These are phyloP conservation scores for Nomia melanderi DNA, from an alignment of 1,140 invertebrate genomes.

Conservation along the genomic window DNA sequence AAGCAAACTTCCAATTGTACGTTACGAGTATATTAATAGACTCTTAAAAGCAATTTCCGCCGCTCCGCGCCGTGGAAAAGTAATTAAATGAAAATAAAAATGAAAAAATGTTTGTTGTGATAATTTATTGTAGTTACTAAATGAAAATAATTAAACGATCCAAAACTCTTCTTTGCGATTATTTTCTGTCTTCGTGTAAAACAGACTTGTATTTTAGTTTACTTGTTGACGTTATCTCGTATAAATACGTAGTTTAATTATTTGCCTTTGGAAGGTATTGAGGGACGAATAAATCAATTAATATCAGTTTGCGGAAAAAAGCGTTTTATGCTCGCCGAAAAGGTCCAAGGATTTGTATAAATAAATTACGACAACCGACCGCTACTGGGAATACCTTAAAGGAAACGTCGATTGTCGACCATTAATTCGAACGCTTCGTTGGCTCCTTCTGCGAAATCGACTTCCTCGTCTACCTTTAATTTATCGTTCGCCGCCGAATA, in stretches of 20 bases:
- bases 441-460: slow-evolving; percentile 33
- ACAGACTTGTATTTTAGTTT: too few relatives aligned
- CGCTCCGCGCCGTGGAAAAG: too few relatives aligned
- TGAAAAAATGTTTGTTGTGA: too few relatives aligned
- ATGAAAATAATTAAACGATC: too few relatives aligned
- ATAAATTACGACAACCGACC: slow-evolving; percentile 48
- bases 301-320: neutral
- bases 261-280: neutral
- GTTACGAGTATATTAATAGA: too few relatives aligned
- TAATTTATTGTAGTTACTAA: too few relatives aligned
- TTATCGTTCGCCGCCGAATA: neutral
- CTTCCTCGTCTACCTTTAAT: slow-evolving; percentile 28
- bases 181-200: too few relatives aligned
- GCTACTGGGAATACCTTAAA: slow-evolving; percentile 15
- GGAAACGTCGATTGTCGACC: slow-evolving; percentile 45
- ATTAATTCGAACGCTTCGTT: slow-evolving; percentile 57
- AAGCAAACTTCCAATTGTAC: too few relatives aligned
- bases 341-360: slow-evolving; percentile 29
- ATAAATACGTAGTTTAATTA: slow-evolving; percentile 17
- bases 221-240: too few relatives aligned
- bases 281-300: slow-evolving; percentile 38
- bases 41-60: too few relatives aligned
- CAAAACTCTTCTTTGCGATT: too few relatives aligned
- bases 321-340: slow-evolving; percentile 14
- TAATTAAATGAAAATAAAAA: too few relatives aligned